These are phyloP conservation scores for Drosophila lacteicornis DNA, from an alignment of 1,140 invertebrate genomes.

Conservation along the genomic window DNA sequence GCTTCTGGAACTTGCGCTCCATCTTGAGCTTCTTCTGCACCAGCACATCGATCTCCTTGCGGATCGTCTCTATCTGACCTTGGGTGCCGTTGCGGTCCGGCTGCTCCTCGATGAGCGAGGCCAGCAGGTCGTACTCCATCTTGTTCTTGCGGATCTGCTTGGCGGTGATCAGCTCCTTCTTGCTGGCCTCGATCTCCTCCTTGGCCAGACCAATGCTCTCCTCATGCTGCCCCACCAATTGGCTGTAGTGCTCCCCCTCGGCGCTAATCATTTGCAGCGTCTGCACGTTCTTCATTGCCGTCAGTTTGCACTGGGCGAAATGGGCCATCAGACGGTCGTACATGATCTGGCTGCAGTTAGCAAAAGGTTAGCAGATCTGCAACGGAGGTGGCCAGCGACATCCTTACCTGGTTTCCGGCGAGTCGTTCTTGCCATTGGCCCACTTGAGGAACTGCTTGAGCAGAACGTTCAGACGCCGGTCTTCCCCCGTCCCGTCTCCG, in stretches of 20 bases:
- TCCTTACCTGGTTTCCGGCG: slow-evolving; percentile 89
- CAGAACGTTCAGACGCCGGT: slow-evolving; percentile 93
- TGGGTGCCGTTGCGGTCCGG: slow-evolving; percentile 94
- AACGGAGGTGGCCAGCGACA: background rate
- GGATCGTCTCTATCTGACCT: slow-evolving; percentile 89
- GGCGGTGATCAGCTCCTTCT: slow-evolving; percentile 91
- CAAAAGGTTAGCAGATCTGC: background rate
- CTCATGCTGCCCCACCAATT: slow-evolving; percentile 91
- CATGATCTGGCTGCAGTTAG: slow-evolving; percentile 86
- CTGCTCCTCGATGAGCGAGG: slow-evolving; percentile 95
- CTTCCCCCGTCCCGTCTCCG: slow-evolving; percentile 98
- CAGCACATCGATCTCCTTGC: slow-evolving; percentile 89
- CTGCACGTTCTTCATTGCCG: slow-evolving; percentile 93
- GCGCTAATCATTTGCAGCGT: slow-evolving; percentile 92
- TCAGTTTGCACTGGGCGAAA: slow-evolving; percentile 94
- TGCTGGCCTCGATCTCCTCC: slow-evolving; percentile 90
- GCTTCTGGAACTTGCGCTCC: slow-evolving; percentile 91
- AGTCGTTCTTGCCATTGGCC: slow-evolving; percentile 90
- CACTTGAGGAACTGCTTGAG: slow-evolving; percentile 96
- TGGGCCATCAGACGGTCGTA: slow-evolving; percentile 93
- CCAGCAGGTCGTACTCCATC: slow-evolving; percentile 96
- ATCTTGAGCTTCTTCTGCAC: slow-evolving; percentile 89
- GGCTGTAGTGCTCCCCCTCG: slow-evolving; percentile 94
- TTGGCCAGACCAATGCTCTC: slow-evolving; percentile 91
- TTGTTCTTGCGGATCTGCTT: slow-evolving; percentile 94